Conservation (phyloP, 1,140 invertebrate species). For the Trypoxylus dichotomus region DNA sequence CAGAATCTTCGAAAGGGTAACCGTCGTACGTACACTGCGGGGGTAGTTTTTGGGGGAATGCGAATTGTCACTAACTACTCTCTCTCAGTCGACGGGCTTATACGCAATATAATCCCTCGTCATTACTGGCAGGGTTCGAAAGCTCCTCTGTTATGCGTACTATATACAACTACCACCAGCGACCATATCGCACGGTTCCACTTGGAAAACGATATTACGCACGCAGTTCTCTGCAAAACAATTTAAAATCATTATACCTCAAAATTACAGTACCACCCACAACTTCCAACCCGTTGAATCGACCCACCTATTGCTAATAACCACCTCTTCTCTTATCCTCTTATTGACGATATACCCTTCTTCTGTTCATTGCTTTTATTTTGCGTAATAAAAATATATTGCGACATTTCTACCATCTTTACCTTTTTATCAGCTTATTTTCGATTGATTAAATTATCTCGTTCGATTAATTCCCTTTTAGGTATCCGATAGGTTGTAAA, state of each 20-base stretch:
- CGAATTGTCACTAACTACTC: slow-evolving; percentile 54
- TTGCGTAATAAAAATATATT: background rate
- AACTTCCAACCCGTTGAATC: background rate
- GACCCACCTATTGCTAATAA: background rate
- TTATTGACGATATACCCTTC: background rate
- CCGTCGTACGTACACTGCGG: slow-evolving; percentile 34
- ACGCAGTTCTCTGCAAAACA: background rate
- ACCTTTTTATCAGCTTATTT: background rate
- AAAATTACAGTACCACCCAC: background rate
- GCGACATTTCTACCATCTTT: background rate
- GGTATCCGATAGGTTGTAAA: too few species aligned
- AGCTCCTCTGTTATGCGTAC: background rate
- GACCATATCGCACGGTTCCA: background rate
- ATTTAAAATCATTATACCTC: background rate
- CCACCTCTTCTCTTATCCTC: background rate
- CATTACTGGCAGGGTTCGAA: slow-evolving; percentile 44
- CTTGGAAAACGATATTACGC: background rate
- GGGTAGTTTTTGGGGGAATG: slow-evolving; percentile 48
- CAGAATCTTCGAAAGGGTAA: slow-evolving; percentile 48
- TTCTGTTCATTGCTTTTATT: background rate
- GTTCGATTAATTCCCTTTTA: background rate
- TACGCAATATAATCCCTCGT: slow-evolving; percentile 45
- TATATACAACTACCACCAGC: background rate
- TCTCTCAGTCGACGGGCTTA: slow-evolving; percentile 36
- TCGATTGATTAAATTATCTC: background rate